Evolutionary conservation across 2,888 invertebrate genomes (phyloP).

Genomic region (Athalia circularis): DNA sequence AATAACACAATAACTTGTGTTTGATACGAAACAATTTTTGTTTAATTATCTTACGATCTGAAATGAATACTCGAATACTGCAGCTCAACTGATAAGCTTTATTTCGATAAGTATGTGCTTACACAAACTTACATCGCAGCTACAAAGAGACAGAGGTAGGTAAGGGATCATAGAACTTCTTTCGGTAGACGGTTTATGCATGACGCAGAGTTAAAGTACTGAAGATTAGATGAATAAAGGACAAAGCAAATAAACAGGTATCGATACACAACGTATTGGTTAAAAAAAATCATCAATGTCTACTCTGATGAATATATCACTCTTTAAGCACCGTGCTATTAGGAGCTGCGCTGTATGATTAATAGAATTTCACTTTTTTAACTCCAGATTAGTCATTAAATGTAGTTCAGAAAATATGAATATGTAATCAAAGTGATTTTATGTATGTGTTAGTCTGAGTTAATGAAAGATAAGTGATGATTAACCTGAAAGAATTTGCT

Average conservation of each 20-base stretch:
- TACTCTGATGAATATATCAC: conserved; percentile 24
- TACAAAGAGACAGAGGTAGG: conserved; percentile 15
- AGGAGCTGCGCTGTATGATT: neutral
- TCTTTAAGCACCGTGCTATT: conserved; percentile 34
- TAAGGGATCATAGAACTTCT: conserved; percentile 19
- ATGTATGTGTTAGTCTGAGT: conserved; percentile 7
- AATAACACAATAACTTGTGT: conserved; percentile 8
- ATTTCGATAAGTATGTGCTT: conserved; percentile 34
- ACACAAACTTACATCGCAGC: conserved; percentile 33
- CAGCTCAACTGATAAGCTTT: conserved; percentile 22
- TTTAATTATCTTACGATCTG: neutral
- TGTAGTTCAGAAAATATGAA: neutral
- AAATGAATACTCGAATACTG: conserved; percentile 37
- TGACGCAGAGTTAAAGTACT: conserved; percentile 18
- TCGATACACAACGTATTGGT: neutral
- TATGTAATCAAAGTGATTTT: neutral
- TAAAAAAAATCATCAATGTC: neutral
- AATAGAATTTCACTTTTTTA: neutral
- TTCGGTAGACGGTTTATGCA: conserved; percentile 12
- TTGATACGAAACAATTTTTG: neutral
- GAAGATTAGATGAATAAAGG: conserved; percentile 23
- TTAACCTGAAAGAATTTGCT: conserved; percentile 6
- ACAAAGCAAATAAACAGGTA: neutral
- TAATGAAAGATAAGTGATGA: neutral
- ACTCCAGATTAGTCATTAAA: neutral